These are phyloP conservation scores for Poeciliopsis prolifica DNA, from an alignment of 2,113 vertebrate species.

Conservation along the genomic window DNA sequence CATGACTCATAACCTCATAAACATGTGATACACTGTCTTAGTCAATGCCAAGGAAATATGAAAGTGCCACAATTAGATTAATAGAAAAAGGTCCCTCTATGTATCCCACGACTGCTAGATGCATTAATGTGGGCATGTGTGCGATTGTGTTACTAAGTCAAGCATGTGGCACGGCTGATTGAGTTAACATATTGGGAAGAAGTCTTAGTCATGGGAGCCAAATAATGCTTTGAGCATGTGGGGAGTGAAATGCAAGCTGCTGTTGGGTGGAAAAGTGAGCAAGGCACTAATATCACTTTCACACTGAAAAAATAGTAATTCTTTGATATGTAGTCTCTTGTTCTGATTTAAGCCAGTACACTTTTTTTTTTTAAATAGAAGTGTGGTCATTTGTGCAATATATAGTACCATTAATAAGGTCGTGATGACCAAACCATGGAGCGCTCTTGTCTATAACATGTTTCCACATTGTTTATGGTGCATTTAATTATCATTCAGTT, in stretches of 20 bases:
- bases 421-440: no score
- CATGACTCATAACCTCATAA: conserved; percentile 58
- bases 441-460: no score
- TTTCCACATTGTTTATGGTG: no score
- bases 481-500: no score
- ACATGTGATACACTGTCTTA: conserved; percentile 44
- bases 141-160: conserved; percentile 62
- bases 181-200: conserved; percentile 61
- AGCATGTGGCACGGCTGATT: conserved; percentile 51
- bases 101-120: conserved; percentile 39
- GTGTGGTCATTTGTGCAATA: neutral
- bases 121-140: conserved; percentile 49
- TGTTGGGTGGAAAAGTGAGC: conserved; percentile 31
- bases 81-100: conserved; percentile 44
- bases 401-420: neutral
- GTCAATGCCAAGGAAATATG: conserved; percentile 49
- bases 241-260: conserved; percentile 52
- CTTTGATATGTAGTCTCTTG: neutral
- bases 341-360: neutral
- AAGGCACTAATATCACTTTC: conserved; percentile 33
- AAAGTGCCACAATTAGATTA: conserved; percentile 41
- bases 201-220: conserved; percentile 31
- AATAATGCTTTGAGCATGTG: conserved; percentile 67
- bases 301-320: conserved; percentile 24
- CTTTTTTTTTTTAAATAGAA: neutral